Base-by-base conservation (phyloP, 2,113 vertebrate genomes). In the Mesembrinibis cayennensis region DNA sequence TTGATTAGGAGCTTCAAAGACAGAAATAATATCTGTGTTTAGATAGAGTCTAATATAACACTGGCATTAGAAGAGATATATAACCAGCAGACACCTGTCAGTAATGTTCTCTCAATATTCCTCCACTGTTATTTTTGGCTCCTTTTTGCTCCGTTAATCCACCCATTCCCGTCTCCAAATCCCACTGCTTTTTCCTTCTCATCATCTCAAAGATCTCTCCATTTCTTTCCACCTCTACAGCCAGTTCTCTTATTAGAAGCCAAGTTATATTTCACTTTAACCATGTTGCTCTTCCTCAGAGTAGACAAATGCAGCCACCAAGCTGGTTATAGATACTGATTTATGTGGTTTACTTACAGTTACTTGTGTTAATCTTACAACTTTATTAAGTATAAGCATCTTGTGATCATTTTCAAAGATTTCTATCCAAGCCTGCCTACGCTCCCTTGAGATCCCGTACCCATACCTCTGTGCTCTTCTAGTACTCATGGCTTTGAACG, bases 81-180 rank as follows among this genome's bases (percentile, higher is more conserved):
- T 96, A 95, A 84, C 77, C 79, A 82, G 82, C 73, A 93, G 94
- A 93, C 86, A 95, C 80, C 86, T 94, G 94, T 93, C 95, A 93
- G 83, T 92, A 87, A 90, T 89, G 65, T 89, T 95, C 77, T 94
- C 80, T 95, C 89, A 92, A 13, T 91, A 93, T 79, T 96, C 62
- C 58, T 93, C 56, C 62, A 63, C 83, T 91, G 89, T 95, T 95
- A 91, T 95, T 96, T 97, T 96, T 95, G 93, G 91, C 93, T 94
- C 20, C 36, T n/a, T 93, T 97, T 96, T 93, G 62, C 91, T 93
- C 55, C 0, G 0, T 82, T 95, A 97, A 96, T 93, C 89, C 94
- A 85, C 62, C 70, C 73, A 91, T 95, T 93, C 83, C 97, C 2
- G 0, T 93, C 81, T 97, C 84, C 83, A 95, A 95, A 95, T 93